These are phyloP conservation scores for Drosophila yooni DNA, from an alignment of 2,888 invertebrate genomes.

Conservation along the genomic window DNA sequence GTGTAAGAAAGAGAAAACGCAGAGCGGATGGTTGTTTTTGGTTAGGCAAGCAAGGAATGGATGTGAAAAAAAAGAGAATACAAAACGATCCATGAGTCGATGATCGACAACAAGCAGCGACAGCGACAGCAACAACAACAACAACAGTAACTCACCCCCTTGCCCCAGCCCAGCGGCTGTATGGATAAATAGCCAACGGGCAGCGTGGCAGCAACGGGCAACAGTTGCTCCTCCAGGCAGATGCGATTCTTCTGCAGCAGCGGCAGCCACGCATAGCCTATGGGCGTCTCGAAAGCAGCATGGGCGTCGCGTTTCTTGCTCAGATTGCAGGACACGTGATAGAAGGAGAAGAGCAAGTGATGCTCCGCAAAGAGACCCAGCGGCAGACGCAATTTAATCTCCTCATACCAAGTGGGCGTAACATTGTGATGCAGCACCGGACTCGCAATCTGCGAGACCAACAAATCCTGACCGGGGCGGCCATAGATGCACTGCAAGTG, in stretches of 20 bases:
- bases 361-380: conserved; percentile 93
- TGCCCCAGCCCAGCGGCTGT: conserved; percentile 95
- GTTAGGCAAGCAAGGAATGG: conserved; percentile 65
- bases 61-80: conserved; percentile 25
- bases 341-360: conserved; percentile 97
- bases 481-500: conserved; percentile 89
- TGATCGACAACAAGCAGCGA: conserved; percentile 32
- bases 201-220: conserved; percentile 95
- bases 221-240: conserved; percentile 91
- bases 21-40: conserved; percentile 47
- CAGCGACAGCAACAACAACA: conserved; percentile 14
- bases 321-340: conserved; percentile 97
- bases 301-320: conserved; percentile 91
- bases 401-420: conserved; percentile 95
- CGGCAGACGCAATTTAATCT: conserved; percentile 96
- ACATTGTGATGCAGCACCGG: conserved; percentile 95
- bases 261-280: conserved; percentile 98
- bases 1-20: conserved; percentile 39
- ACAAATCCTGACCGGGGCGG: conserved; percentile 88
- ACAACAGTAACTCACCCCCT: conserved; percentile 89
- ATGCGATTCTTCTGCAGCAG: conserved; percentile 93
- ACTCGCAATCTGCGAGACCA: conserved; percentile 90
- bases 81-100: conserved; percentile 62
- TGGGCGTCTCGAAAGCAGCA: conserved; percentile 90
- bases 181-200: conserved; percentile 95